Base-by-base conservation (phyloP, 2,888 invertebrate species). In the Sminthurides aquaticus region DNA sequence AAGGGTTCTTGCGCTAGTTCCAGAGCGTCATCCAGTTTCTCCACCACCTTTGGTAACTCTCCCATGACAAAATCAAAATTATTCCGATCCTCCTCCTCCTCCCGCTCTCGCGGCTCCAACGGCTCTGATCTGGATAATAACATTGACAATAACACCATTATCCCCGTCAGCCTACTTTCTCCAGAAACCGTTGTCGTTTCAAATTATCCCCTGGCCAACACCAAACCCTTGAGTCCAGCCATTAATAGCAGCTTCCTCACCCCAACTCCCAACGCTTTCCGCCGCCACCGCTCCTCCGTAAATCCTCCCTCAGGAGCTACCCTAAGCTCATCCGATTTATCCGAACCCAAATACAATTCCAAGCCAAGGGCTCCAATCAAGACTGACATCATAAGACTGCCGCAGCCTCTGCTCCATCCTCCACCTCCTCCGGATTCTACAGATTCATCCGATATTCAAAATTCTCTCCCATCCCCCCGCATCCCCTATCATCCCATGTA, bases 371-470 rank as follows among this genome's bases (percentile, higher is more conserved):
- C 52, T 8, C 22, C 8, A 52, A 70, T 73, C 52, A 74, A 74
- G 69, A 74, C 72, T 65, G 74, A 74, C 62, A 71, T 74, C 49
- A 74, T 74, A 69, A 68, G 74, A 67, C 64, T 74, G 59, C 73
- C 71, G 18, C 61, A 48, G 54, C 20, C 52, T n/a, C 8, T 34
- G 43, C 43, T 55, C 22, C n/a, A n/a, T n/a, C n/a, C n/a, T n/a
- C 43, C 26, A 3, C 49, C 61, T 34, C 56, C 60, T 26, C 64
- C 67, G 18, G 11, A 11, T 20, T 60, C 65, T 56, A 11, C n/a
- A 52, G 57, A 57, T 49, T 27, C 29, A 49, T 48, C 57, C 57
- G 57, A 68, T 63, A 60, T 60, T 61, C 29, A 54, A 25, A 20
- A 52, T 22, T 34, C 20, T 49, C n/a, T 62, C 62, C 24, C 54